These are phyloP conservation scores for Chrysopilus asiliformis DNA, from an alignment of 2,888 invertebrate genomes.

Conservation along the genomic window DNA sequence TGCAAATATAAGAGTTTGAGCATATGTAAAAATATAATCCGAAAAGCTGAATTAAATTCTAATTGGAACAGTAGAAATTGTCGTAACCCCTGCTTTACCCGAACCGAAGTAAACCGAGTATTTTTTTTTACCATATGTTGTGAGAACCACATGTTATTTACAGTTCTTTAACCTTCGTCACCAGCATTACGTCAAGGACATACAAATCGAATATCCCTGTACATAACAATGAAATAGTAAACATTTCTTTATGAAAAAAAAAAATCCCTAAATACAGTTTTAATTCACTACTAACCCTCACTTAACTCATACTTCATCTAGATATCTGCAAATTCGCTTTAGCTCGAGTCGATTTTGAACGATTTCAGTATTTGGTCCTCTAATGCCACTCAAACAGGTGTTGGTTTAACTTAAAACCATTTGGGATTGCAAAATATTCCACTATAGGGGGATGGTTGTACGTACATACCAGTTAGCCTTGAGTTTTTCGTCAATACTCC, in stretches of 20 bases:
- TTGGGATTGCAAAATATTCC: no score
- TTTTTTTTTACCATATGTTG: constrained; percentile 36
- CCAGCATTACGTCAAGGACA: background rate
- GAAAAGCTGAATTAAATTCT: constrained; percentile 35
- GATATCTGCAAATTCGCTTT: constrained; percentile 6
- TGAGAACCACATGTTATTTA: constrained; percentile 37
- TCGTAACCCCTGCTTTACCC: no score
- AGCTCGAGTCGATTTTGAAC: background rate
- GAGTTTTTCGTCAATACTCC: no score
- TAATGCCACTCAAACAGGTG: constrained; percentile 23
- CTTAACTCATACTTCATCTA: constrained; percentile 10
- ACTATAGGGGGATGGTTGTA: no score
- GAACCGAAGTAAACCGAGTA: no score
- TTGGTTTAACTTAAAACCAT: constrained; percentile 19
- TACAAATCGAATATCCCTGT: background rate
- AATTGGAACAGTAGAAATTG: constrained; percentile 33
- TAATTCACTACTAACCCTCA: constrained; percentile 12
- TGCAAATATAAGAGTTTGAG: no score
- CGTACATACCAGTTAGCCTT: no score
- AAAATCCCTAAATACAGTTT: constrained; percentile 12
- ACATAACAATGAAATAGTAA: constrained; percentile 1
- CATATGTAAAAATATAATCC: no score
- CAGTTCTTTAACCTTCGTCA: constrained; percentile 24
- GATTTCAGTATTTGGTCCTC: constrained; percentile 12
- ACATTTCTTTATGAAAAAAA: no score